Conservation (phyloP, 1,140 invertebrate species). For the Eriocheir sinensis region DNA sequence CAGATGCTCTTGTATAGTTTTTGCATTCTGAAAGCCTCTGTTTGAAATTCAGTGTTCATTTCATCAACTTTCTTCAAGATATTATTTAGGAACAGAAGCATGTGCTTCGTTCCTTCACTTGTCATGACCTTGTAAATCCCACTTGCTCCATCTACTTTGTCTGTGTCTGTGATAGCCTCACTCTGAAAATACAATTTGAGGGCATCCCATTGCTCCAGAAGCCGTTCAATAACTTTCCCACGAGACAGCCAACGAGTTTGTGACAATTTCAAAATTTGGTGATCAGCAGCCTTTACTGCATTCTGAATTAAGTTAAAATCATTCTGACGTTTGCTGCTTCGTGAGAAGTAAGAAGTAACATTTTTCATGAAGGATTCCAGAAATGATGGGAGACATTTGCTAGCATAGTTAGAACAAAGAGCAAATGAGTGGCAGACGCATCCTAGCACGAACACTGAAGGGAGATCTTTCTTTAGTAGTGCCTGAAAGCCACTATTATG, state of each 20-base stretch:
- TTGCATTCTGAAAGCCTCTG: slow-evolving; percentile 44
- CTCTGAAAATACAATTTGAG: slow-evolving; percentile 80
- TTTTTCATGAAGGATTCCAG: slow-evolving; percentile 63
- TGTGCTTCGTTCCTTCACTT: slow-evolving; percentile 54
- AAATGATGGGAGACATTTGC: neutral
- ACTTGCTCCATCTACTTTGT: slow-evolving; percentile 55
- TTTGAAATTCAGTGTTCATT: slow-evolving; percentile 52
- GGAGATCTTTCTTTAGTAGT: slow-evolving; percentile 52
- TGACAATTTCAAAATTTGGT: slow-evolving; percentile 80
- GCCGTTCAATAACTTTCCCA: slow-evolving; percentile 80
- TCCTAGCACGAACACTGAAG: slow-evolving; percentile 59
- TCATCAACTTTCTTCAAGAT: slow-evolving; percentile 61
- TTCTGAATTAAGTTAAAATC: slow-evolving; percentile 12
- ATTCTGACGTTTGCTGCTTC: slow-evolving; percentile 59
- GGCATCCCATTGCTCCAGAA: slow-evolving; percentile 81
- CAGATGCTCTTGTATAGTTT: slow-evolving; percentile 52
- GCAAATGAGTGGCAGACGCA: slow-evolving; percentile 71
- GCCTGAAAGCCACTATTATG: slow-evolving; percentile 61
- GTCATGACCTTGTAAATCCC: slow-evolving; percentile 48
- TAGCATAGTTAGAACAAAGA: slow-evolving; percentile 59
- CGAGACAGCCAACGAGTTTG: slow-evolving; percentile 82
- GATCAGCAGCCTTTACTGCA: slow-evolving; percentile 57
- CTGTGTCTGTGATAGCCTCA: slow-evolving; percentile 59
- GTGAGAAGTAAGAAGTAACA: slow-evolving; percentile 46
- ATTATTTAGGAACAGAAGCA: slow-evolving; percentile 44